Evolutionary conservation across 2,888 invertebrate species (phyloP), one percentile per base, ranked within the genome.

Genomic region (Choreutis nemorana): DNA sequence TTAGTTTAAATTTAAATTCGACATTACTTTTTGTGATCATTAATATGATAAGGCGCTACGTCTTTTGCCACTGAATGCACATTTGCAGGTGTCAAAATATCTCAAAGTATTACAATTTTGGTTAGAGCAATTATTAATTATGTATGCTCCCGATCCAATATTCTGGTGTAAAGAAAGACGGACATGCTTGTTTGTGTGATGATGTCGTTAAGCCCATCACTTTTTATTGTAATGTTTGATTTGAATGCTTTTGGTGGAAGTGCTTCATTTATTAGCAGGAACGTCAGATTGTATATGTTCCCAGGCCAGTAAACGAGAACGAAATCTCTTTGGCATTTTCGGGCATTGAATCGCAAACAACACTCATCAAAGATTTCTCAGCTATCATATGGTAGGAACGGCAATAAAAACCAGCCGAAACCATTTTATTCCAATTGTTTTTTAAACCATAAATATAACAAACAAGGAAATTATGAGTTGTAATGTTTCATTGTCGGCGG

Each of bases 61-160:
- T 12, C 9, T 23, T 23, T 23, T 6, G 11, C 8, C 6, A 23
- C 10, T 14, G 30, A 8, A 18, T 18, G 5, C 18, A 6, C 5
- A 10, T 38, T 42, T 40, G 44, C 60, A 57, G 56, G 50, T 59
- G 58, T 55, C 54, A 50, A 55, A 60, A 55, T 36, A 42, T 42
- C 40, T 34, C 42, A 33, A 43, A 48, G 48, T 45, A 39, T 46
- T 41, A 43, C 41, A 38, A 40, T 51, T 60, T 57, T 52, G 48
- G 45, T 45, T 38, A 43, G 45, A 47, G 60, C 56, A 70, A 77
- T 77, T 73, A 75, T 60, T 68, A 62, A 77, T 75, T 75, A 61
- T 37, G 61, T 68, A 75, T 68, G 77, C 59, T 45, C 57, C 64
- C 58, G 65, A 64, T 65, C 59, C 67, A 70, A 73, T 68, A 66